Evolutionary conservation across 2,888 invertebrate species (phyloP), one percentile per base, ranked within the genome.

Genomic region (Tetranychus piercei): DNA sequence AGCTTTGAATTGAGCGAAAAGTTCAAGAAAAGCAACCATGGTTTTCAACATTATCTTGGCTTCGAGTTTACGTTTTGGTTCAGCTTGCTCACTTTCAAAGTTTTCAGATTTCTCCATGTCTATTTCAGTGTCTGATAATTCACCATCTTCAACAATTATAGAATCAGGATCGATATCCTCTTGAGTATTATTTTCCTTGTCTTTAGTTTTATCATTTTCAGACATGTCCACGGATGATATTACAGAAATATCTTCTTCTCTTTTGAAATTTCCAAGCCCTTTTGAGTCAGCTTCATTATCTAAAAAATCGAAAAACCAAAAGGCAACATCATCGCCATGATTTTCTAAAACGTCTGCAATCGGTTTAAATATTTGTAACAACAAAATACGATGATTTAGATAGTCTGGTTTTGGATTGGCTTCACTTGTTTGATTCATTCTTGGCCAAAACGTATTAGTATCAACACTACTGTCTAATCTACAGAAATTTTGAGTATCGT

Each of bases 361-460:
- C 1, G n/a, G 5, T 23, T 69, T 69, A 22, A 69, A 11, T 5
- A 20, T 69, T 69, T 69, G 69, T 11, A 69, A 22, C 6, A 69
- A 6, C 74, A 92, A 84, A 78, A 88, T 85, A 78, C 93, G 87
- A 81, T 90, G 90, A 81, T 91, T 91, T 9, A 85, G 82, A 79
- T 86, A 86, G 84, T 92, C 91, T 1, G 89, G 79, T 7, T 82
- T 86, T 78, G 87, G 87, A 77, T 70, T 22, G 43, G 43, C 7
- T 7, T 69, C 69, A 23, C 20, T 69, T 20, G 69, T 20, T 69
- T 69, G 20, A 23, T 69, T 69, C 69, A 69, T 20, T 69, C 20
- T 11, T 20, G 69, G 69, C 69, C 69, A 69, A 11, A 69, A 69
- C 6, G 11, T 23, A 20, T 20, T 6, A 6, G 69, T 11, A 20